Base-by-base conservation (phyloP, 2,888 invertebrate genomes). In the Ormyrus pomaceus region DNA sequence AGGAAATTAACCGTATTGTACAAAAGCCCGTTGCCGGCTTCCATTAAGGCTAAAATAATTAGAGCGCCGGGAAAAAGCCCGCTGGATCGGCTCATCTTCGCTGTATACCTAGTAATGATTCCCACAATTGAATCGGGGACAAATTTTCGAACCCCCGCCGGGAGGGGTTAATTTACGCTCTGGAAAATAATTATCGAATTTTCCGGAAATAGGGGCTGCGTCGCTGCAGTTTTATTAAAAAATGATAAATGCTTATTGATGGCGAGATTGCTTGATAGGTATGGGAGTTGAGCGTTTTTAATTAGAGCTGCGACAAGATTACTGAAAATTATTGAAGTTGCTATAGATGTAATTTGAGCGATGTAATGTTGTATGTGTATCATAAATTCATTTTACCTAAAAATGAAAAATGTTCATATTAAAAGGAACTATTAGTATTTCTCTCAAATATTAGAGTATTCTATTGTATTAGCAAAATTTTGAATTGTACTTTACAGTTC, bases 1-100 rank as follows among this genome's bases (percentile, higher is more conserved):
- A 83, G 86, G 84, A 86, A 88, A 89, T 88, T 87, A 86, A 80
- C 82, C 83, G 83, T 84, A 86, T 86, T 84, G 83, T 84, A 83
- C 76, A 83, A 85, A 85, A 84, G 80, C 86, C 85, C 82, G 8
- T 86, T 83, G 75, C 80, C 75, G 73, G 77, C 62, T 81, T 79
- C 79, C 85, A 84, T 86, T 85, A 84, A 82, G 83, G 83, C 83
- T 85, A 84, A 86, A 85, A 84, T 86, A 87, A 88, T 87, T 86
- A 85, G 34, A 81, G 80, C 55, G 56, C 62, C n/a, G 77, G 19
- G 50, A 71, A 51, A 56, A 48, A 50, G 50, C 56, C 34, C 11
- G 10, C 19, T 34, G 79, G 10, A 70, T 69, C 74, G 8, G 11
- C 65, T 72, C 70, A 66, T 71, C 66, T 34, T 19, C 55, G 13